A percentile compares a stretch with the other conserved stretches of the same genome.
phyloP scores from a whole-genome alignment of 23 tunicate genomes.

The Ascidia mentula region DNA sequence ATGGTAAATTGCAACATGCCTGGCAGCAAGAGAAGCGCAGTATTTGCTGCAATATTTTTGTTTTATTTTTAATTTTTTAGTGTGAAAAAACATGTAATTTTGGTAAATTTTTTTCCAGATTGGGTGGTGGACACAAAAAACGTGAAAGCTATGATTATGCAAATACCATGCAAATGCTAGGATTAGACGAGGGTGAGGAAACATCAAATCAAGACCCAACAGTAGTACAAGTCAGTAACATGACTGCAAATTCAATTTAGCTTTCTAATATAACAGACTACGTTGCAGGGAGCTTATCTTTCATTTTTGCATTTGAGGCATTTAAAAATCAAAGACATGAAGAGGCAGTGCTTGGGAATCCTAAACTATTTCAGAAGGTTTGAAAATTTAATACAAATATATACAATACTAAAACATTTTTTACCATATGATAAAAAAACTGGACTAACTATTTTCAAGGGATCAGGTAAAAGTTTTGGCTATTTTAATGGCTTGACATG shows the following conservation, averaged over 20 bases:
- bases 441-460: too few species aligned
- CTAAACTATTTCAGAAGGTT: conserved; percentile 84
- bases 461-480: too few species aligned
- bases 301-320: conserved; percentile 84
- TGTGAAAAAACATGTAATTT: not conserved
- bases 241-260: not conserved
- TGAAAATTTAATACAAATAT: not conserved
- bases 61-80: not conserved
- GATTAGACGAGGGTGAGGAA: conserved; percentile 91
- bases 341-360: conserved; percentile 67
- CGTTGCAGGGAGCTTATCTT: conserved; percentile 79
- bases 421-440: too few species aligned
- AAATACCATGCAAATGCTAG: conserved; percentile 93
- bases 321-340: conserved; percentile 73
- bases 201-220: conserved; percentile 76
- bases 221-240: conserved; percentile 54
- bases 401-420: not conserved
- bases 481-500: not conserved
- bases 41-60: too few species aligned
- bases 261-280: not conserved
- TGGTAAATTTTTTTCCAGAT: conserved; percentile 20
- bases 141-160: conserved; percentile 83
- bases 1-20: too few species aligned
- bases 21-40: too few species aligned
- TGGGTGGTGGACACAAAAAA: conserved; percentile 19